Base-by-base conservation (phyloP, 1,140 invertebrate genomes). In the Dendrolimus kikuchii region DNA sequence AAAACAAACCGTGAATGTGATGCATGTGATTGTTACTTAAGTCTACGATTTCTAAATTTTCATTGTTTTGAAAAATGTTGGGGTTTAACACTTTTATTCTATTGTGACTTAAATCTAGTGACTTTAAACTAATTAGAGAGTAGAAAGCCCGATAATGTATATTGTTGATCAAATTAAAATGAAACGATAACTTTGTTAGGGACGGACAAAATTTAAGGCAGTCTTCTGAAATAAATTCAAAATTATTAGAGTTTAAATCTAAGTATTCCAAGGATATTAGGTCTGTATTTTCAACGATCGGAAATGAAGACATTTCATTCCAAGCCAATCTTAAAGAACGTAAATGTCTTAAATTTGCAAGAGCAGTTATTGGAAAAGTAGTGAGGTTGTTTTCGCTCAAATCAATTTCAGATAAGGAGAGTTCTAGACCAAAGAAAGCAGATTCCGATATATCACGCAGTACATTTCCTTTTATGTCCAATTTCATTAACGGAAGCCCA, bases 21-120 rank as follows among this genome's bases (percentile, higher is more conserved):
- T 97, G 95, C 37, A 97, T 90, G 74, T 97, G 95, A 84, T 97
- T 97, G 77, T 95, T 93, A 67, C 94, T 95, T 41, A 97, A 78
- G 77, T 97, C 95, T 57, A 97, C 92, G 0, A 92, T 94, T 51
- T 92, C 89, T 51, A 97, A 80, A 43, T 92, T 89, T 62, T 92
- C 91, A 74, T 96, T 96, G 46, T 88, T 83, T 63, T 91, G 90
- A 77, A 97, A 96, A 2, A 93, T 91, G 52, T 90, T 89, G 7
- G 91, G 79, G 57, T 95, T 93, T 48, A 95, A 84, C 57, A 91
- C 90, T n/a, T 95, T 92, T 23, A 97, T 93, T 74, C 93, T 93
- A 77, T 97, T 97, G 74, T 95, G 94, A 66, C 95, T 96, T 56
- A 96, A 89, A 83, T 97, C 95, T 61, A 97, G 84, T 2, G 93